A percentile compares a stretch with the other conserved stretches of the same genome.
Evolutionary conservation across 2,888 invertebrate genomes (phyloP).

Genomic region (Smittia sp.): DNA sequence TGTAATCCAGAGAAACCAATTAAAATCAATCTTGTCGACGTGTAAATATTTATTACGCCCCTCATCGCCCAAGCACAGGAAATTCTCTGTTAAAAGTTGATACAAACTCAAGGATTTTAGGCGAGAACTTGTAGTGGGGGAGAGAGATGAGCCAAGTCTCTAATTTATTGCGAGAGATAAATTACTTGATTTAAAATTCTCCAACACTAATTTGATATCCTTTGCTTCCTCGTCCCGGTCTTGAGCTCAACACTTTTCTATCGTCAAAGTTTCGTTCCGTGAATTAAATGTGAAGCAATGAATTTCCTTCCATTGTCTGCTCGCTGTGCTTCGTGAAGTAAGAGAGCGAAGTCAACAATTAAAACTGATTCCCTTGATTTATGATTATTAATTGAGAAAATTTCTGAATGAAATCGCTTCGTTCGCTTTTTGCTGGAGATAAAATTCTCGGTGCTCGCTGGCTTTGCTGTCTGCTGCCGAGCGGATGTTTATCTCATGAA

Average conservation of each 20-base stretch:
- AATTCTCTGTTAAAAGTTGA: background rate
- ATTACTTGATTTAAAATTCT: constrained; percentile 41
- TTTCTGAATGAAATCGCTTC: constrained; percentile 18
- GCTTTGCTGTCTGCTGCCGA: background rate
- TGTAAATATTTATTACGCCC: constrained; percentile 40
- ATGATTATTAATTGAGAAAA: constrained; percentile 44
- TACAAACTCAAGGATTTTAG: constrained; percentile 23
- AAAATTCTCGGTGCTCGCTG: background rate
- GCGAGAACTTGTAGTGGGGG: background rate
- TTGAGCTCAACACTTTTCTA: constrained; percentile 1
- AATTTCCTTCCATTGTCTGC: constrained; percentile 15
- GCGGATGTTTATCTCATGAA: constrained; percentile 19
- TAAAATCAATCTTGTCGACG: constrained; percentile 40
- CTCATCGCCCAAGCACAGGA: background rate
- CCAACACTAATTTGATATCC: constrained; percentile 39
- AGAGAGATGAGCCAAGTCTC: constrained; percentile 11
- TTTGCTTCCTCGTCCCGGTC: constrained; percentile 11
- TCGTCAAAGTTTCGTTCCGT: background rate
- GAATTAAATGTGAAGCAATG: constrained; percentile 36
- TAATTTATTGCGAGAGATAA: constrained; percentile 38
- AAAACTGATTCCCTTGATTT: constrained; percentile 46
- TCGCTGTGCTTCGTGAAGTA: background rate
- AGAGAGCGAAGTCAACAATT: constrained; percentile 43
- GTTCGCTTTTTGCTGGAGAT: background rate
- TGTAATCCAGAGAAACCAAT: constrained; percentile 25